phyloP scores from a whole-genome alignment of 2,113 vertebrate species.

The Glareola pratincola region DNA sequence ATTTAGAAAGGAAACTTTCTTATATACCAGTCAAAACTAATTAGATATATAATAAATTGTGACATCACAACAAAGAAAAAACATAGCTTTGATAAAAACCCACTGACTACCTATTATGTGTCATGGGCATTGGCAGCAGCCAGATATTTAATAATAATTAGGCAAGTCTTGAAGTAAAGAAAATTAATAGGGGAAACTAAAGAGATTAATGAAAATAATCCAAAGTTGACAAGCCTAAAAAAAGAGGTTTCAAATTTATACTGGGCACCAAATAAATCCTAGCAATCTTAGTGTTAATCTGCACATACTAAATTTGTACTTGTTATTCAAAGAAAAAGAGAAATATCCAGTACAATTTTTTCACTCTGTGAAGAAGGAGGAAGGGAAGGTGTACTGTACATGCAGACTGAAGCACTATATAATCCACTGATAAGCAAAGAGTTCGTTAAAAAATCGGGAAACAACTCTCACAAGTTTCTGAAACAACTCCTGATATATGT shows the following conservation, averaged over 20 bases:
- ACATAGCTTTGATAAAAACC: not conserved
- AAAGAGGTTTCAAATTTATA: not conserved
- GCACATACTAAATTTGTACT: not conserved
- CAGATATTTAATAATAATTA: not conserved
- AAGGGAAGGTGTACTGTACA: not conserved
- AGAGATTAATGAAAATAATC: not conserved
- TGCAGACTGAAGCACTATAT: not conserved
- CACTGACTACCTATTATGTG: not conserved
- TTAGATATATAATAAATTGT: not conserved
- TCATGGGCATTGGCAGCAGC: not conserved
- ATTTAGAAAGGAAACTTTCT: not conserved
- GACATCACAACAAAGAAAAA: not conserved
- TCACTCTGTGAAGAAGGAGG: not conserved
- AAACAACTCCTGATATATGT: not conserved
- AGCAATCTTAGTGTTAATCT: not conserved
- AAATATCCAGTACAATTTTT: not conserved
- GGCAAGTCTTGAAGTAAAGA: not conserved
- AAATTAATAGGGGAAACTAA: not conserved
- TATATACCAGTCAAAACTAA: not conserved
- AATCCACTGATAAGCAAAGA: not conserved
- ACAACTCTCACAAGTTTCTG: not conserved
- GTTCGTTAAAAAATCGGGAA: not conserved
- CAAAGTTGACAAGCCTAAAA: not conserved
- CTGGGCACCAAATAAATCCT: not conserved
- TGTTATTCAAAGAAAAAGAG: not conserved